These are phyloP conservation scores for Galleria mellonella DNA, from an alignment of 1,140 invertebrate genomes.

Conservation along the genomic window DNA sequence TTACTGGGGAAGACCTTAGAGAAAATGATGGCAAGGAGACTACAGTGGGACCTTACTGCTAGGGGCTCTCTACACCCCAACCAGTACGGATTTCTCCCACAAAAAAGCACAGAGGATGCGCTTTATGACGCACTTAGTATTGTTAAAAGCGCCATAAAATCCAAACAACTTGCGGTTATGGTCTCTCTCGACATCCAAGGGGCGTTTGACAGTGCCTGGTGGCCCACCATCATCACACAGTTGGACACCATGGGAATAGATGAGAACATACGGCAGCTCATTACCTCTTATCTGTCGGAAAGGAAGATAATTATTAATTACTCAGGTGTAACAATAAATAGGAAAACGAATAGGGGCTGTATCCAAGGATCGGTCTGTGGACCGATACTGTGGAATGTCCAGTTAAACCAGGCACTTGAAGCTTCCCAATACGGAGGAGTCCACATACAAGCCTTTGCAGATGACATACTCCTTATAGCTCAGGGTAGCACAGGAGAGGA, in stretches of 20 bases:
- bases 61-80: neutral
- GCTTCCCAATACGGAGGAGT: neutral
- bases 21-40: neutral
- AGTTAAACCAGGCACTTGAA: neutral
- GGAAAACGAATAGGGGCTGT: slow-evolving; percentile 1
- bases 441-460: slow-evolving; percentile 1
- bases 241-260: neutral
- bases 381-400: neutral
- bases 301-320: neutral
- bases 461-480: slow-evolving; percentile 1
- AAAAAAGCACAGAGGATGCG: neutral
- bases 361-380: slow-evolving; percentile 2
- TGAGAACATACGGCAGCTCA: neutral
- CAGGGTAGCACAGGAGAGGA: neutral
- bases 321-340: neutral
- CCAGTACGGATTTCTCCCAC: neutral
- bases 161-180: neutral
- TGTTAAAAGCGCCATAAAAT: neutral
- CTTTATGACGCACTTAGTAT: neutral
- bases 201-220: slow-evolving; percentile 9
- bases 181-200: slow-evolving; percentile 10
- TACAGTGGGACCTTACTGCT: neutral
- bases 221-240: neutral
- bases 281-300: neutral
- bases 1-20: neutral